Percentiles rank a stretch among this genome's conserved stretches.
These are phyloP conservation scores for Apodemia duryi DNA, from an alignment of 2,888 invertebrate species.

Conservation along the genomic window DNA sequence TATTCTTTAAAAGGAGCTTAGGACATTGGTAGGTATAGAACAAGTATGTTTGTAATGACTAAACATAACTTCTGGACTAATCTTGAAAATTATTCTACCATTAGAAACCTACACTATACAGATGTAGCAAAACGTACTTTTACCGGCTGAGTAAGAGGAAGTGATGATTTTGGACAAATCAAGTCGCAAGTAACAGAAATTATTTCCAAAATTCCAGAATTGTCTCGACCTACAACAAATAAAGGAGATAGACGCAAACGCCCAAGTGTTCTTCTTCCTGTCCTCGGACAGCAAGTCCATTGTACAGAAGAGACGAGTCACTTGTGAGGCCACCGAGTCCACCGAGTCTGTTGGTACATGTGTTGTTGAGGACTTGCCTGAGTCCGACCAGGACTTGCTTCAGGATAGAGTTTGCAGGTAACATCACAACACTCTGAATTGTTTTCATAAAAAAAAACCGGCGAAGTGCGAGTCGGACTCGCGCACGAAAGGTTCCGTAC, in stretches of 20 bases:
- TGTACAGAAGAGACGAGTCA: background rate
- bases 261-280: conserved; percentile 61
- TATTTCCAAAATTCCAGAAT: conserved; percentile 46
- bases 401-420: conserved; percentile 34
- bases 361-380: conserved; percentile 47
- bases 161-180: too few species aligned
- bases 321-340: conserved; percentile 47
- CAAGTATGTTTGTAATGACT: too few species aligned
- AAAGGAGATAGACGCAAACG: conserved; percentile 58
- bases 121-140: too few species aligned
- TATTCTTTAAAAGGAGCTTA: too few species aligned
- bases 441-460: too few species aligned
- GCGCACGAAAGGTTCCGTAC: too few species aligned
- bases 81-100: too few species aligned
- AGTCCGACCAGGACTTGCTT: conserved; percentile 45
- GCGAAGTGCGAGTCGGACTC: too few species aligned
- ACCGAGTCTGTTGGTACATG: conserved; percentile 38
- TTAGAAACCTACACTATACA: too few species aligned
- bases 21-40: too few species aligned
- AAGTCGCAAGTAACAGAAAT: background rate
- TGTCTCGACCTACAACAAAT: conserved; percentile 70
- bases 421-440: background rate
- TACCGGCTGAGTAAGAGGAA: too few species aligned
- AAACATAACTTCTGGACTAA: too few species aligned
- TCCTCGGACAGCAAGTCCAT: conserved; percentile 48